A percentile compares a stretch with the other conserved stretches of the same genome.
Evolutionary conservation across 1,140 invertebrate genomes (phyloP).

Genomic region (Macrostomum lignano): DNA sequence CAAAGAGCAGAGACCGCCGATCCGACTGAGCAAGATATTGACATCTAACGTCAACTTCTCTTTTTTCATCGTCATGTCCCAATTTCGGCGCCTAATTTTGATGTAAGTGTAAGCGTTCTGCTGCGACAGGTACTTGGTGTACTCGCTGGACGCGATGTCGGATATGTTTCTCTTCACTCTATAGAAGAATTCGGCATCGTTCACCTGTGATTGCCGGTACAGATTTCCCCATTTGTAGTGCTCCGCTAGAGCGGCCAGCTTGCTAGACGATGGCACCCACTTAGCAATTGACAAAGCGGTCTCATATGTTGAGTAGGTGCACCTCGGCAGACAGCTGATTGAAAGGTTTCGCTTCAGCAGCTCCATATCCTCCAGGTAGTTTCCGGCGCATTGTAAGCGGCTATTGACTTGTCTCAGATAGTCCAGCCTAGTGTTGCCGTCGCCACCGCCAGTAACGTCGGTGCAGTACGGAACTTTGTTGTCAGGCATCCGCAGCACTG

Average conservation of each 20-base stretch:
- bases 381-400: background rate
- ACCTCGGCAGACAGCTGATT: background rate
- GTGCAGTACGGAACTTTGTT: background rate
- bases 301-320: slow-evolving; percentile 1
- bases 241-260: background rate
- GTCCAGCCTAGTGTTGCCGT: background rate
- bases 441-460: background rate
- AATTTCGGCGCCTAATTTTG: background rate
- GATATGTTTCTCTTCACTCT: background rate
- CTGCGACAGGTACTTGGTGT: background rate
- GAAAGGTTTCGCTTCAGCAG: background rate
- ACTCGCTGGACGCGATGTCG: background rate
- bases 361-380: background rate
- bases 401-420: background rate
- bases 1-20: slow-evolving; percentile 1
- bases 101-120: background rate
- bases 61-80: background rate
- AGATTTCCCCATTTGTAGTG: background rate
- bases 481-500: background rate
- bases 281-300: background rate
- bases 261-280: background rate
- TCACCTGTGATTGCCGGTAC: background rate
- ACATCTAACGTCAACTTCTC: background rate
- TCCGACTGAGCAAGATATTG: slow-evolving; percentile 1
- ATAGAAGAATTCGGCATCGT: background rate